Base-by-base conservation (phyloP, 2,113 vertebrate genomes). In the Corythornis madagascariensis region DNA sequence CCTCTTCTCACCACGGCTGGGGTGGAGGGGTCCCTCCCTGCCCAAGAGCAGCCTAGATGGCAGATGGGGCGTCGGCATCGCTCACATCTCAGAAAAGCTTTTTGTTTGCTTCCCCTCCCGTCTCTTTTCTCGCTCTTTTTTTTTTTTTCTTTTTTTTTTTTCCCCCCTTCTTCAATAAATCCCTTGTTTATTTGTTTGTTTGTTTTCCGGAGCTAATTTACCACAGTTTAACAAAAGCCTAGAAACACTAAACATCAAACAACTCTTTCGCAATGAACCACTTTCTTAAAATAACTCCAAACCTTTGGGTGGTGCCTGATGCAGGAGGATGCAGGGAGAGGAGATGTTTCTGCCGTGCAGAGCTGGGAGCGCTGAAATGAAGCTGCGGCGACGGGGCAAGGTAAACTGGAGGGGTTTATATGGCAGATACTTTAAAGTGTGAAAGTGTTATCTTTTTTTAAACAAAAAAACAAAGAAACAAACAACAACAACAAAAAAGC, bases 21-120 rank as follows among this genome's bases (percentile, higher is more conserved):
- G 9, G 0, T 22, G 3, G 16, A 19, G 47, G 29, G 16, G 0
- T 2, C 52, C 3, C 60, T 52, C 24, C 35, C 40, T 28, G 79
- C 48, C 69, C 75, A 28, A 9, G 17, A 57, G 65, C 69, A 13
- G 53, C 74, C 14, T 12, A 63, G 19, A 31, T 13, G 16, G 35
- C 63, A 43, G 63, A 8, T 8, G 25, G 60, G 70, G 48, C n/a
- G 13, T 31, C 38, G 26, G 55, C 56, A 60, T 17, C 43, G 18
- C 69, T 52, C 16, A 0, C 47, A 6, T 38, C 18, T 42, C 29
- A 4, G 71, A 26, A 42, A 21, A 31, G 31, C 3, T 65, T 73
- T 72, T 50, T 33, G 33, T 71, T 53, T 29, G 4, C 8, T 7
- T 35, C 10, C 11, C 11, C 5, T 8, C 38, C 22, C 47, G 21